Conservation (phyloP, 1,140 invertebrate genomes). For the Bombus waltoni region DNA sequence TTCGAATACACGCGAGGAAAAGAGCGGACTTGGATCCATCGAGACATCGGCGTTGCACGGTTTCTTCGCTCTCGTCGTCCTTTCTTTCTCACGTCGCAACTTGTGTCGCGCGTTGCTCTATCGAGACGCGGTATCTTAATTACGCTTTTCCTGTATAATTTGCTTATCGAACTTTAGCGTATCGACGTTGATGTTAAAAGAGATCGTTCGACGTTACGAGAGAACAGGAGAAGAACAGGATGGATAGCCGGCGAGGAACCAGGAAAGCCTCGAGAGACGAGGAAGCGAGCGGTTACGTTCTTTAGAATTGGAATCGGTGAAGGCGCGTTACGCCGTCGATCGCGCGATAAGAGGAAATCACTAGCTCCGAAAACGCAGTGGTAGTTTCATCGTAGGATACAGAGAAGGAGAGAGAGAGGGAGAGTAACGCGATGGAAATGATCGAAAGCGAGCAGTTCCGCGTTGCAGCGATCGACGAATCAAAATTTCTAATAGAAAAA, state of each 20-base stretch:
- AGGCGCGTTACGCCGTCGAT: constrained; percentile 52
- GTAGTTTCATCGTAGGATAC: neutral
- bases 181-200: no score
- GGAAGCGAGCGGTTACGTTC: constrained; percentile 56
- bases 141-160: no score
- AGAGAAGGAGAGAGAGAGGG: neutral
- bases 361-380: constrained; percentile 36
- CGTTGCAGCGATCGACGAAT: neutral
- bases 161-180: no score
- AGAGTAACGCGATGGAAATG: neutral
- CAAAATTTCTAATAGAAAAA: neutral
- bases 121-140: no score
- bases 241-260: constrained; percentile 78
- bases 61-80: no score
- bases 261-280: constrained; percentile 76
- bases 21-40: no score
- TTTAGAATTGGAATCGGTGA: constrained; percentile 55
- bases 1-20: no score
- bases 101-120: no score
- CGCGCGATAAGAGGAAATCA: constrained; percentile 58
- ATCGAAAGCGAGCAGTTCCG: constrained; percentile 29
- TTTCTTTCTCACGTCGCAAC: no score
- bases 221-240: constrained; percentile 33
- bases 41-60: no score
- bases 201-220: no score